These are phyloP conservation scores for Conus canariensis DNA, from an alignment of 2,888 invertebrate species.

Conservation along the genomic window DNA sequence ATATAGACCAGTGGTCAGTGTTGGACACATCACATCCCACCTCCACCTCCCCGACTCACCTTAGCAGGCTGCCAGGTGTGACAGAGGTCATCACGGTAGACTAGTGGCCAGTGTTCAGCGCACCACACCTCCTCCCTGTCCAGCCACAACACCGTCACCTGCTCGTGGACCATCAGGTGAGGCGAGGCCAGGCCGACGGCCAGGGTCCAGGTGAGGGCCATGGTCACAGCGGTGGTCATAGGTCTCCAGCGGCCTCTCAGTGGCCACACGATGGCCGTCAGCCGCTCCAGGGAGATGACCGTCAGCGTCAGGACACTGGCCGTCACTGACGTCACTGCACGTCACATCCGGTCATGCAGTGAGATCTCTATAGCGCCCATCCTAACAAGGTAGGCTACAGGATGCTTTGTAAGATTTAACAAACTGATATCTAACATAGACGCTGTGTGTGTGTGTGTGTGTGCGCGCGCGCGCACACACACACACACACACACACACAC, in stretches of 20 bases:
- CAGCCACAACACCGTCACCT: slow-evolving; percentile 56
- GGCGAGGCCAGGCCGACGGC: slow-evolving; percentile 65
- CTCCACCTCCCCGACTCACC: not conserved
- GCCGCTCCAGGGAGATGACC: slow-evolving; percentile 71
- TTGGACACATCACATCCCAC: too few relatives aligned
- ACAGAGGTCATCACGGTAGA: not conserved
- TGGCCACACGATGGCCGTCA: slow-evolving; percentile 72
- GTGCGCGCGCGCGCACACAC: not conserved
- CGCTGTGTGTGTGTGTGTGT: too few relatives aligned
- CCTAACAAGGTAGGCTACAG: too few relatives aligned
- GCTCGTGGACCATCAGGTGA: slow-evolving; percentile 60
- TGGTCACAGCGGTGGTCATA: slow-evolving; percentile 50
- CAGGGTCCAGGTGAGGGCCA: slow-evolving; percentile 53
- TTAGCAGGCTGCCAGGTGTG: too few relatives aligned
- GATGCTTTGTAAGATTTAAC: too few relatives aligned
- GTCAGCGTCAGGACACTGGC: slow-evolving; percentile 71
- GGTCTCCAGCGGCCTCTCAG: slow-evolving; percentile 61
- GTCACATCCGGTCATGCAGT: too few relatives aligned
- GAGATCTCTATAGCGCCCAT: too few relatives aligned
- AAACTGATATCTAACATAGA: too few relatives aligned
- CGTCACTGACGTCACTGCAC: slow-evolving; percentile 67
- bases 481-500: too few relatives aligned
- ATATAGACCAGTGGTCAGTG: slow-evolving; percentile 65
- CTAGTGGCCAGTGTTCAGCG: slow-evolving; percentile 69
- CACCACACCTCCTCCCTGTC: slow-evolving; percentile 69